Evolutionary conservation across 2,113 vertebrate species (phyloP).

Genomic region (Petrocephalus microphthalmus): DNA sequence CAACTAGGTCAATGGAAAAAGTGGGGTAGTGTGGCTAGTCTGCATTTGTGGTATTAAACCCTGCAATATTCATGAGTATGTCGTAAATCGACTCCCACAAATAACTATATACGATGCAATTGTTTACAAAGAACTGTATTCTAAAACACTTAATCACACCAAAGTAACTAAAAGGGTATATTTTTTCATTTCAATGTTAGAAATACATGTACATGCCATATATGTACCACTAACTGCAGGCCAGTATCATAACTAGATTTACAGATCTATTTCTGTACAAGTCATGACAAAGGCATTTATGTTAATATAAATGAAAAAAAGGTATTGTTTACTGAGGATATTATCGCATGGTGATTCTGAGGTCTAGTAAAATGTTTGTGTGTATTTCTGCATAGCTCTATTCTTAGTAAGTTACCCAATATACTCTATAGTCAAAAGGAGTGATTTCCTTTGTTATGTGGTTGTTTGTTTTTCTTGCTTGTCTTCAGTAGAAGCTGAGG

Average conservation of each 20-base stretch:
- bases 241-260: no score
- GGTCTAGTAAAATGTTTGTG: neutral
- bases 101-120: neutral
- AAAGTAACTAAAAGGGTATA: neutral
- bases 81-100: neutral
- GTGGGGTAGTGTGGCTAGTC: neutral
- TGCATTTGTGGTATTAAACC: neutral
- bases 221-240: neutral
- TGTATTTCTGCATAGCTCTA: neutral
- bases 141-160: neutral
- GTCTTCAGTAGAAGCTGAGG: neutral
- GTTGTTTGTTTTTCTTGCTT: neutral
- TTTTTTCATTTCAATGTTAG: neutral
- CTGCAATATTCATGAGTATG: neutral
- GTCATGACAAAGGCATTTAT: neutral
- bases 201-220: neutral
- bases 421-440: neutral
- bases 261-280: neutral
- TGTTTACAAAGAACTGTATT: neutral
- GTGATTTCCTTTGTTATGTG: neutral
- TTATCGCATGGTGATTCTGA: neutral
- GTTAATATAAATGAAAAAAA: neutral
- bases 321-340: neutral
- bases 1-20: slow-evolving; percentile 8
- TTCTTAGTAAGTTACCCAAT: neutral